A percentile compares a stretch with the other conserved stretches of the same genome.
Evolutionary conservation across 2,888 invertebrate genomes (phyloP).

Genomic region (Theretra japonica): DNA sequence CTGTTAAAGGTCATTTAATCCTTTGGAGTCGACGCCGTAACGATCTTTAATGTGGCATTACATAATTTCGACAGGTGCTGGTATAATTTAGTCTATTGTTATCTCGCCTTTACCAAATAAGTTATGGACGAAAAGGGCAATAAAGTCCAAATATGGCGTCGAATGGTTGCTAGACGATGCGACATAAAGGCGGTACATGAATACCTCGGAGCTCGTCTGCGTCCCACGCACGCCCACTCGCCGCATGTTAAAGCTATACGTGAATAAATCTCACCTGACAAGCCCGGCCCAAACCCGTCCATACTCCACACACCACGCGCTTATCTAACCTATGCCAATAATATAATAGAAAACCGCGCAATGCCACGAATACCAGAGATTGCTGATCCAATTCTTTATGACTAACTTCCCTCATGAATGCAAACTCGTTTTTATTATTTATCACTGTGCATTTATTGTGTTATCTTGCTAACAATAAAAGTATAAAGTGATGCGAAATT

Average conservation of each 20-base stretch:
- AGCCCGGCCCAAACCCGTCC: conserved; percentile 44
- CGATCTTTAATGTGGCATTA: conserved; percentile 22
- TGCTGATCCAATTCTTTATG: conserved; percentile 38
- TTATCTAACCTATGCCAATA: conserved; percentile 43
- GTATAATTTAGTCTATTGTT: conserved; percentile 51
- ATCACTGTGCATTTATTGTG: conserved; percentile 37
- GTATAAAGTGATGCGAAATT: conserved; percentile 45
- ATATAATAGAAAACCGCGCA: conserved; percentile 42
- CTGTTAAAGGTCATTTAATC: conserved; percentile 44
- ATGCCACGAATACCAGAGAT: conserved; percentile 36
- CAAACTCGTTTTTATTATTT: conserved; percentile 33
- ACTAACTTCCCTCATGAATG: conserved; percentile 34
- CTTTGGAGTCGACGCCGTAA: conserved; percentile 20
- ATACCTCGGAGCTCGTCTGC: conserved; percentile 60
- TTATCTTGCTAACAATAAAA: conserved; percentile 41
- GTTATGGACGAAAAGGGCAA: conserved; percentile 58
- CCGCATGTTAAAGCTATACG: conserved; percentile 60
- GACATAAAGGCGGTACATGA: conserved; percentile 59
- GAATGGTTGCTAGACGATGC: conserved; percentile 62
- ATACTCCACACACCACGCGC: conserved; percentile 37
- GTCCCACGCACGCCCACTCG: conserved; percentile 71
- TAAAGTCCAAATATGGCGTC: conserved; percentile 62
- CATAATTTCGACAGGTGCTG: conserved; percentile 47
- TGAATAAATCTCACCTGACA: conserved; percentile 76
- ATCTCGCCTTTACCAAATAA: conserved; percentile 50